phyloP scores from a whole-genome alignment of 2,888 invertebrate genomes.

The Cephus runcator region DNA sequence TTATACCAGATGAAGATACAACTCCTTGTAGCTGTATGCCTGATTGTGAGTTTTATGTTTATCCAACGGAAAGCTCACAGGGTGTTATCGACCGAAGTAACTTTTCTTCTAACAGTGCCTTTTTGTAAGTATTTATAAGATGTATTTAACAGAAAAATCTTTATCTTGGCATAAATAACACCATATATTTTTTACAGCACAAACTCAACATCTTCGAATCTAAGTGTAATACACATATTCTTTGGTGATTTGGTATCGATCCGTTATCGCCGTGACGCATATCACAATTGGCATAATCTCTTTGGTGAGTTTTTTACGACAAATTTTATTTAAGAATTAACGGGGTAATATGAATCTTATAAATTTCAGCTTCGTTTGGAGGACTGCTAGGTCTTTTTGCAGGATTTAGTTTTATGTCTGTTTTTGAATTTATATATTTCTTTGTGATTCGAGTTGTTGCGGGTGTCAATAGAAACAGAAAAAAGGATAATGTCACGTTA shows the following conservation, averaged over 20 bases:
- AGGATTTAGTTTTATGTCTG: conserved; percentile 77
- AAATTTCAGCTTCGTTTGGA: conserved; percentile 75
- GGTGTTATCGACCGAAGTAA: conserved; percentile 68
- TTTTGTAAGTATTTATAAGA: conserved; percentile 65
- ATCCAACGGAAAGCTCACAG: conserved; percentile 74
- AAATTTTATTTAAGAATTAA: conserved; percentile 4
- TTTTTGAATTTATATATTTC: conserved; percentile 74
- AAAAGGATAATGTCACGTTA: not conserved
- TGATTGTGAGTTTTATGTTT: conserved; percentile 73
- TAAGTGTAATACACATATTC: conserved; percentile 73
- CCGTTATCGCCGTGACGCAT: conserved; percentile 74
- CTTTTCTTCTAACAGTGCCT: conserved; percentile 64
- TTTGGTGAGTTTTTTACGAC: conserved; percentile 67
- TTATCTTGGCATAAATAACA: not conserved
- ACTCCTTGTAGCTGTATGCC: conserved; percentile 70
- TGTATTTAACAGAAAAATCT: not conserved
- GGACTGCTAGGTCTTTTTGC: conserved; percentile 77
- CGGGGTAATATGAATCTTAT: not conserved
- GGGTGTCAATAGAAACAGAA: conserved; percentile 23
- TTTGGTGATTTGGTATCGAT: conserved; percentile 76
- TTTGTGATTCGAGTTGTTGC: conserved; percentile 68
- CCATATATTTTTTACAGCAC: conserved; percentile 60
- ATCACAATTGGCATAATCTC: conserved; percentile 77
- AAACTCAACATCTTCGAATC: conserved; percentile 66
- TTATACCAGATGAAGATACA: conserved; percentile 17